Conservation (phyloP, 1,140 invertebrate species). For the Rhynchophorus ferrugineus region DNA sequence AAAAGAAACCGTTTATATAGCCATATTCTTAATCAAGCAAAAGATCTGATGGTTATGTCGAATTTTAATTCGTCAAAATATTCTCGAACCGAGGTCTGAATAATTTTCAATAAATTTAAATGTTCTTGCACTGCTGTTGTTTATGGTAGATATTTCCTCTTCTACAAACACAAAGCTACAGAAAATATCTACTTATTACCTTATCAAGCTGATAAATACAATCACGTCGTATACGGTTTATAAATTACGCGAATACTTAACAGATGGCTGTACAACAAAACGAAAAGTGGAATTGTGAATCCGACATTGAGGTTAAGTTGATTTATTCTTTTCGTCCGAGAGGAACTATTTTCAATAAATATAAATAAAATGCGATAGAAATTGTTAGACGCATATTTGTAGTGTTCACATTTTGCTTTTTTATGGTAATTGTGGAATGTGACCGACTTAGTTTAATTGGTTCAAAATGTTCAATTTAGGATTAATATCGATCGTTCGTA, state of each 20-base stretch:
- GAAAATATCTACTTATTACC: slow-evolving; percentile 15
- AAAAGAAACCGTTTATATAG: too few relatives aligned
- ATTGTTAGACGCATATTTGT: too few relatives aligned
- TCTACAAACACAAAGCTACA: not conserved
- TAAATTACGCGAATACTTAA: slow-evolving; percentile 9
- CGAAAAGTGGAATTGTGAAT: not conserved
- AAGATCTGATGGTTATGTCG: too few relatives aligned
- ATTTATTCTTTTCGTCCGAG: not conserved
- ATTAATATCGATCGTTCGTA: too few relatives aligned
- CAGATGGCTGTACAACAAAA: slow-evolving; percentile 11
- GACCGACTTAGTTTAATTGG: too few relatives aligned
- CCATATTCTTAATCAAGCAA: too few relatives aligned
- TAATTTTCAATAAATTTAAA: not conserved
- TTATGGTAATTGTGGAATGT: too few relatives aligned
- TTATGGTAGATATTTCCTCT: slow-evolving; percentile 8
- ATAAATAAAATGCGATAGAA: too few relatives aligned
- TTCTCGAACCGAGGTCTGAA: too few relatives aligned
- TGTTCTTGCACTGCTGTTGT: not conserved
- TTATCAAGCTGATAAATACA: slow-evolving; percentile 18
- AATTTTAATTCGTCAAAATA: too few relatives aligned
- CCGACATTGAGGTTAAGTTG: slow-evolving; percentile 6
- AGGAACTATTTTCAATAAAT: not conserved
- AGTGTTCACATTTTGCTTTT: too few relatives aligned
- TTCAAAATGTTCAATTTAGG: too few relatives aligned
- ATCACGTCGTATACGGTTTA: slow-evolving; percentile 4